Base-by-base conservation (phyloP, 53 echinoderm and acorn worm genomes). In the Temnopleurus reevesii region DNA sequence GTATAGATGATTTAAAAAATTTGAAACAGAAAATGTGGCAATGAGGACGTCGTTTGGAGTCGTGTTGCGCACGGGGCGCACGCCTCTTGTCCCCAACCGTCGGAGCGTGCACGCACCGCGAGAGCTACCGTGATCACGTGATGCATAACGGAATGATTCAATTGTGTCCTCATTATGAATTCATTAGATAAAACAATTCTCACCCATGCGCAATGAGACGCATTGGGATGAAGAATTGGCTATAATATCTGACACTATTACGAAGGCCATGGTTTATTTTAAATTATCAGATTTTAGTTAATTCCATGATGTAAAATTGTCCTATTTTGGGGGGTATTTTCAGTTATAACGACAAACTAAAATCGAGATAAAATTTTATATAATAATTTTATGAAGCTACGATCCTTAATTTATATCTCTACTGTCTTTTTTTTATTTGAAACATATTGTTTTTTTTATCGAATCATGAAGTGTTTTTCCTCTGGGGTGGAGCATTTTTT, bases 141-240 rank as follows among this genome's bases (percentile, higher is more conserved):
- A 71, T 41, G 41, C 30, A 23, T 19, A 41, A 41, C 41, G 23
- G 41, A 38, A 38, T 71, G 41, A 71, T 71, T n/a, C 36, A 36
- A 71, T 71, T 71, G 1, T 71, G 6, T 71, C 17, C 41, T 71
- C 71, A 71, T 71, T 71, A 38, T 41, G 41, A 71, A 71, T 71
- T 71, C 71, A 71, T 41, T 71, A 27, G 41, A 23, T 71, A 71
- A 71, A 71, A 71, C 71, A 71, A 71, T 71, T 71, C 71, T 71
- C 71, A 43, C 41, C 21, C 43, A 71, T 36, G 38, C 41, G 23
- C 38, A 71, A 9, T 71, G 71, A 71, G 41, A 71, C 41, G 41
- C 8, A 41, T 6, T n/a, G 12, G 63, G 71, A 36, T 71, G 41
- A 36, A 71, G 41, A 71, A 38, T 71, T 21, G 41, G 41, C 71